Percentiles rank a stretch among this genome's conserved stretches.
phyloP scores from a whole-genome alignment of 1,140 invertebrate species.

The Drosophila sechellia region DNA sequence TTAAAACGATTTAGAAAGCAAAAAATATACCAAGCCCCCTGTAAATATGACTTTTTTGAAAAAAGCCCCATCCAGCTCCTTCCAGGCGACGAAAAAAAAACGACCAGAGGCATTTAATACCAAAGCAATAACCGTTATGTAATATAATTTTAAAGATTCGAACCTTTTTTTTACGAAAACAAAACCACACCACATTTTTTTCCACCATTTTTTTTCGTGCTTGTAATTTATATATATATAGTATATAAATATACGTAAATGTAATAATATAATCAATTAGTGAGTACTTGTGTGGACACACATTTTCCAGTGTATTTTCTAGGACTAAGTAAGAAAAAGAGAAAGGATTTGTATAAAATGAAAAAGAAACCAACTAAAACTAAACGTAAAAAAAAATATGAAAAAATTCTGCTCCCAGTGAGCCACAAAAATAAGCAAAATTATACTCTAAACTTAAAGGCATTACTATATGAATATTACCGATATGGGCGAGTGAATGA shows the following conservation, averaged over 20 bases:
- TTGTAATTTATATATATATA: slow-evolving; percentile 44
- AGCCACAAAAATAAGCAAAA: slow-evolving; percentile 59
- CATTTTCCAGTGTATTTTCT: slow-evolving; percentile 80
- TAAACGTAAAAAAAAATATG: slow-evolving; percentile 23
- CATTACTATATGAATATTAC: slow-evolving; percentile 31
- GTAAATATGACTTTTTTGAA: slow-evolving; percentile 63
- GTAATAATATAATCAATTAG: slow-evolving; percentile 26
- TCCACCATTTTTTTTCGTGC: slow-evolving; percentile 50
- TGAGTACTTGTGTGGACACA: slow-evolving; percentile 44
- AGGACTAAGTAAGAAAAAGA: slow-evolving; percentile 39
- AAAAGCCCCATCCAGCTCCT: slow-evolving; percentile 46
- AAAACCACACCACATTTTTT: slow-evolving; percentile 16
- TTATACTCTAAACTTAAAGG: slow-evolving; percentile 54
- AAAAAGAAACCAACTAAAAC: slow-evolving; percentile 21
- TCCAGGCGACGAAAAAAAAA: slow-evolving; percentile 56
- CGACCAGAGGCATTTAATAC: slow-evolving; percentile 83
- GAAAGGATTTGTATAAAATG: slow-evolving; percentile 46
- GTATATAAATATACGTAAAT: slow-evolving; percentile 25
- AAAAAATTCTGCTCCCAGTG: slow-evolving; percentile 37
- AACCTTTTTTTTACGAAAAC: slow-evolving; percentile 40
- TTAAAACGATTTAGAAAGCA: not conserved
- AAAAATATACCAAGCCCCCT: slow-evolving; percentile 1
- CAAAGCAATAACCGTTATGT: slow-evolving; percentile 83
- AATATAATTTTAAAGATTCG: slow-evolving; percentile 76
- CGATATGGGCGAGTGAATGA: slow-evolving; percentile 27